Percentiles rank a stretch among this genome's conserved stretches.
Evolutionary conservation across 2,797 vertebrate genomes (phyloP).

Genomic region (Xiphophorus birchmanni): DNA sequence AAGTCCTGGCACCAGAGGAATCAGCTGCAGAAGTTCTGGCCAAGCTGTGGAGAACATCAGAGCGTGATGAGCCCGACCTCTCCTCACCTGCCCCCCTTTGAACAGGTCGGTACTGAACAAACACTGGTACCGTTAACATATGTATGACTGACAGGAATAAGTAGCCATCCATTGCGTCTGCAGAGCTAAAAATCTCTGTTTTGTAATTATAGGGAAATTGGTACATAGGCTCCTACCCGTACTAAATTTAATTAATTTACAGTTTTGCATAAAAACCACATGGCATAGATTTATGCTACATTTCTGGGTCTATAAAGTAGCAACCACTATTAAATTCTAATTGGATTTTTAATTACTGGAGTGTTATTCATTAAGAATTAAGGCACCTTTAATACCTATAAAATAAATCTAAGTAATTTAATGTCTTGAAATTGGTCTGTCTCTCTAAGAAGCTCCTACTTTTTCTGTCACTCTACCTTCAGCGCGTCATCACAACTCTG

Average conservation of each 20-base stretch:
- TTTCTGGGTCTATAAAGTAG: neutral
- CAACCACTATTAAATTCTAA: neutral
- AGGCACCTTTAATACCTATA: too few relatives aligned
- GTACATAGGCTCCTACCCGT: too few relatives aligned
- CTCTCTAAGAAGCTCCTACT: too few relatives aligned
- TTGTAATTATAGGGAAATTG: neutral
- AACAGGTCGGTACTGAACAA: slow-evolving; percentile 65
- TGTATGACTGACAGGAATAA: neutral
- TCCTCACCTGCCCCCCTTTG: slow-evolving; percentile 73
- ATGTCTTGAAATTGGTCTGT: too few relatives aligned
- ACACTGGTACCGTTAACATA: neutral
- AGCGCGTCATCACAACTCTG: too few relatives aligned
- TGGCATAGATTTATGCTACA: neutral
- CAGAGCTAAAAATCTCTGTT: neutral
- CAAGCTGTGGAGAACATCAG: slow-evolving; percentile 77
- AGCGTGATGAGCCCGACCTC: slow-evolving; percentile 70
- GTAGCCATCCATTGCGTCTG: neutral
- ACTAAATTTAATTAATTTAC: neutral
- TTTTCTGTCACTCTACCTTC: too few relatives aligned
- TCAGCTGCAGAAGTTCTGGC: slow-evolving; percentile 71
- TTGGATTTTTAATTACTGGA: neutral
- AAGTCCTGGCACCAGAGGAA: slow-evolving; percentile 88
- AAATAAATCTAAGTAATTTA: too few relatives aligned
- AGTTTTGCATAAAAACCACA: neutral
- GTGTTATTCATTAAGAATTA: too few relatives aligned